Percentiles rank a stretch among this genome's conserved stretches.
Evolutionary conservation across 2,113 vertebrate species (phyloP).

Genomic region (Protomyctophum bolini): DNA sequence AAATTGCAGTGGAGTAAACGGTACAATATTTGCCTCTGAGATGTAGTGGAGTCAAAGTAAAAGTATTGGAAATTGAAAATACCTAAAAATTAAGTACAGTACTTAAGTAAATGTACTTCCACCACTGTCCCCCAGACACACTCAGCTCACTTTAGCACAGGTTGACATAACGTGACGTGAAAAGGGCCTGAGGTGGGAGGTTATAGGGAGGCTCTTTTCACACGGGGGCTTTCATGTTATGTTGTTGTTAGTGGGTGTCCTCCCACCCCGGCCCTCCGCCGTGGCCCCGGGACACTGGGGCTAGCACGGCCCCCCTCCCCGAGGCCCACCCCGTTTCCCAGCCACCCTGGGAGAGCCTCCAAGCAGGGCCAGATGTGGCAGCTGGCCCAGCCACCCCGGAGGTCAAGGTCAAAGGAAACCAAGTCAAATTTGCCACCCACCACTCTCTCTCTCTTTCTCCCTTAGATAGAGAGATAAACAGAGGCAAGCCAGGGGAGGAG

Average conservation of each 20-base stretch:
- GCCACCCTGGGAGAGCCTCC: constrained; percentile 68
- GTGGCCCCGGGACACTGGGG: constrained; percentile 52
- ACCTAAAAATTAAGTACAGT: no score
- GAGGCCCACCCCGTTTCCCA: constrained; percentile 64
- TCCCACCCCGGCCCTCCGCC: constrained; percentile 35
- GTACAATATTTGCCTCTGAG: no score
- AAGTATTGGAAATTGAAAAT: background rate
- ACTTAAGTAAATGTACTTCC: background rate
- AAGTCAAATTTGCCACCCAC: constrained; percentile 80
- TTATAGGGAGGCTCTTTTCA: constrained; percentile 57
- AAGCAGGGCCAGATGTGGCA: constrained; percentile 80
- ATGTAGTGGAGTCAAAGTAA: background rate
- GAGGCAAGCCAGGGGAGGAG: constrained; percentile 35
- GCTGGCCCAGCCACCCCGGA: constrained; percentile 68
- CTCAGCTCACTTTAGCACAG: constrained; percentile 41
- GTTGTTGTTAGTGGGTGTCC: constrained; percentile 66
- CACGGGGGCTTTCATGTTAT: constrained; percentile 61
- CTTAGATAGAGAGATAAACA: constrained; percentile 60
- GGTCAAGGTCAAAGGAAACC: constrained; percentile 82
- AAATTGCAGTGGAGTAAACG: no score
- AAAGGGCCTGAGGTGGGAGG: constrained; percentile 48
- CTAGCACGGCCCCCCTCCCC: constrained; percentile 17
- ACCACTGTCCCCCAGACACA: constrained; percentile 29
- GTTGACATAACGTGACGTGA: constrained; percentile 34
- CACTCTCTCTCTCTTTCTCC: constrained; percentile 44